Evolutionary conservation across 2,113 vertebrate genomes (phyloP).

Genomic region (Electrona antarctica): DNA sequence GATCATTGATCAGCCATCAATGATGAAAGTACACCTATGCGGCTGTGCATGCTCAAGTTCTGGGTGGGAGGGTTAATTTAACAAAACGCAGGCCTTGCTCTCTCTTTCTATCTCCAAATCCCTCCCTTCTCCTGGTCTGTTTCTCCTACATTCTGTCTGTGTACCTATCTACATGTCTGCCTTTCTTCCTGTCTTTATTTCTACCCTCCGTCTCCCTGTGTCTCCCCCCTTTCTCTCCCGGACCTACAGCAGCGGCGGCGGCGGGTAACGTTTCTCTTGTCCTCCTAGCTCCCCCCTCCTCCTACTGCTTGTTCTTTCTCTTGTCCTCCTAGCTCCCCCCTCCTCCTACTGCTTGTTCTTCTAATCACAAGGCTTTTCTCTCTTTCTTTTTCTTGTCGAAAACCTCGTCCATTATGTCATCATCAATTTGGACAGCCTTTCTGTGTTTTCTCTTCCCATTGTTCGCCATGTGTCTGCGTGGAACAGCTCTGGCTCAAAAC

Average conservation of each 20-base stretch:
- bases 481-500: slow-evolving; percentile 54
- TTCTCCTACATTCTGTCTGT: slow-evolving; percentile 34
- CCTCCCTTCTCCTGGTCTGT: slow-evolving; percentile 55
- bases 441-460: slow-evolving; percentile 43
- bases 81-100: slow-evolving; percentile 62
- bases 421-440: slow-evolving; percentile 43
- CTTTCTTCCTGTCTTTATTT: neutral
- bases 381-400: slow-evolving; percentile 43
- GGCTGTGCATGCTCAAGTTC: slow-evolving; percentile 2
- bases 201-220: neutral
- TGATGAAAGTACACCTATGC: neutral
- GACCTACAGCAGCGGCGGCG: slow-evolving; percentile 76
- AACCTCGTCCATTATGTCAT: slow-evolving; percentile 31
- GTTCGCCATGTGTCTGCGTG: slow-evolving; percentile 51
- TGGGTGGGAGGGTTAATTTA: slow-evolving; percentile 40
- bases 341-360: slow-evolving; percentile 53
- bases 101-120: slow-evolving; percentile 57
- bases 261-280: slow-evolving; percentile 77
- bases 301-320: slow-evolving; percentile 51
- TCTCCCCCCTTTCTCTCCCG: slow-evolving; percentile 65
- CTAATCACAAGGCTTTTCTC: slow-evolving; percentile 44
- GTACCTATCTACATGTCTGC: neutral
- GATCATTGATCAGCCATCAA: neutral
- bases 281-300: slow-evolving; percentile 55
- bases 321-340: slow-evolving; percentile 49